Base-by-base conservation (phyloP, 1,140 invertebrate genomes). In the Drosophila kohkoa region DNA sequence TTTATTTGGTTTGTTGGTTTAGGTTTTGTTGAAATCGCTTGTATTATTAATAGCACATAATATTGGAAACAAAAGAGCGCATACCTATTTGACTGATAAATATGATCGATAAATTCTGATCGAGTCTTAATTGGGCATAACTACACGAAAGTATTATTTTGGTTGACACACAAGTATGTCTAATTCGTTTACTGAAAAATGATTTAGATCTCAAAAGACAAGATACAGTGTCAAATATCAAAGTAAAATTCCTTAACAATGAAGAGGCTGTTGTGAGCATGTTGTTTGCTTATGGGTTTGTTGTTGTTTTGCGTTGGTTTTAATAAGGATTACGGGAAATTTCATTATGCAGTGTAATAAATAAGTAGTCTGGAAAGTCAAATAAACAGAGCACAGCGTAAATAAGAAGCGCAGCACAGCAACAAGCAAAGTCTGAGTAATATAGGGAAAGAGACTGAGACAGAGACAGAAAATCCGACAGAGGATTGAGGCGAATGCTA, bases 311-410 rank as follows among this genome's bases (percentile, higher is more conserved):
- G 13, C 13, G 54, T 55, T 75, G 49, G 72, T 49, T 67, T 67
- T 85, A 85, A 85, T 83, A 82, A 83, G 74, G 65, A 81, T 77
- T 74, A 85, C 74, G 81, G 77, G 74, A 81, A 83, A 85, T 83
- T 83, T 83, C 81, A 83, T 83, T 83, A 83, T 77, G 48, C 74
- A 60, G 25, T 60, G 78, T 64, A 81, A 81, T 83, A 83, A 83
- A 83, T 83, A 83, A 85, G 77, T 85, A 81, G 82, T 25, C 20
- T 25, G 20, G 77, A 38, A 81, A 83, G 81, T 81, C 77, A 83
- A 85, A 85, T 83, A 85, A 77, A 81, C 64, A 69, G 43, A 28
- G 43, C 20, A 16, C 3, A 63, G 48, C 25, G 38, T 13, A 41
- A 20, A 52, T 6, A 43, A 15, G 13, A 7, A 5, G 45, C 10